These are phyloP conservation scores for Drosophila mulleri DNA, from an alignment of 2,888 invertebrate genomes.

Conservation along the genomic window DNA sequence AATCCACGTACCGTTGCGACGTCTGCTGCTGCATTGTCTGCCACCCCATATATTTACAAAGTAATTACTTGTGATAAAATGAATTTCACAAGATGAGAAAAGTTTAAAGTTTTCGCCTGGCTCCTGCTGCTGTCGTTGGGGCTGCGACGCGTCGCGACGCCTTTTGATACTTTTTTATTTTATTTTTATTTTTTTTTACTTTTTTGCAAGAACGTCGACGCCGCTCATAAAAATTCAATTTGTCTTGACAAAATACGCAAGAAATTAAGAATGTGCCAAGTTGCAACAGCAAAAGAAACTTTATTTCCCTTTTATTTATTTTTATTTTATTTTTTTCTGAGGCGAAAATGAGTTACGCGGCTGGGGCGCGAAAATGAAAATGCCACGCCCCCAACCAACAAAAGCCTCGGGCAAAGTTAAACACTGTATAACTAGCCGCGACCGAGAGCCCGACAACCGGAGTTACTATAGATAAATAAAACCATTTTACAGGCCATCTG, in stretches of 20 bases:
- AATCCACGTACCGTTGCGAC: constrained; percentile 46
- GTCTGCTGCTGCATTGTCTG: constrained; percentile 70
- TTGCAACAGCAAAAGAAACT: constrained; percentile 74
- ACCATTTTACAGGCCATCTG: constrained; percentile 17
- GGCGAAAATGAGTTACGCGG: constrained; percentile 77
- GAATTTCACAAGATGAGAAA: constrained; percentile 82
- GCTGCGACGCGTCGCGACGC: constrained; percentile 31
- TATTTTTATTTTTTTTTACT: constrained; percentile 33
- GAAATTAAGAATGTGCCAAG: constrained; percentile 82
- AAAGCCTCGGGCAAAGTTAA: constrained; percentile 69
- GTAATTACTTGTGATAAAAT: constrained; percentile 83
- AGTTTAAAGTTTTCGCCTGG: constrained; percentile 75
- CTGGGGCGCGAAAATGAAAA: constrained; percentile 73
- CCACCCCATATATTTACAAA: constrained; percentile 78
- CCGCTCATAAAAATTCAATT: constrained; percentile 79
- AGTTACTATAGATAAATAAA: constrained; percentile 28
- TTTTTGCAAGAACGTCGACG: constrained; percentile 41
- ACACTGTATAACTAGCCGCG: constrained; percentile 77
- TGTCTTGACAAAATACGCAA: constrained; percentile 81
- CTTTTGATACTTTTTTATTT: constrained; percentile 57
- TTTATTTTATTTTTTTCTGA: constrained; percentile 56
- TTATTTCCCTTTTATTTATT: constrained; percentile 71
- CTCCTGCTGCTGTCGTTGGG: constrained; percentile 22
- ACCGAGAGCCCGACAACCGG: constrained; percentile 43
- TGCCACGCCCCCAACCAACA: constrained; percentile 55